Percentiles rank a stretch among this genome's conserved stretches.
These are phyloP conservation scores for Eurystomus glaucurus DNA, from an alignment of 2,797 vertebrate genomes.

Conservation along the genomic window DNA sequence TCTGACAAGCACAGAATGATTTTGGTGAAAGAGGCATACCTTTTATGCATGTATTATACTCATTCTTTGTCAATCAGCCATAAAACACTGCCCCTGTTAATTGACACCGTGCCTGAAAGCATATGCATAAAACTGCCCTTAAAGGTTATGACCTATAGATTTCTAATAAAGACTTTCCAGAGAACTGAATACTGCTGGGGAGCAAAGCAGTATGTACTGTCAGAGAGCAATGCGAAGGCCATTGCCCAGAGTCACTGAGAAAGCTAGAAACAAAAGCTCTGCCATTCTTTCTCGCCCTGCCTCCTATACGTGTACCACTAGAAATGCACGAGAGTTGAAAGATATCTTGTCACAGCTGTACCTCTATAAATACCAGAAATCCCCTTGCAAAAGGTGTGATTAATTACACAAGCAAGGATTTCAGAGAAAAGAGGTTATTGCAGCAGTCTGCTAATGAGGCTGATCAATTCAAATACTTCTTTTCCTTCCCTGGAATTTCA, in stretches of 20 bases:
- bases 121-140: not conserved
- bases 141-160: not conserved
- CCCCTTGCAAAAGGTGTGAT: not conserved
- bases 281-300: not conserved
- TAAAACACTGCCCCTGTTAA: not conserved
- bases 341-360: not conserved
- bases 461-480: conserved; percentile 65
- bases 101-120: rapidly evolving
- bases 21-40: not conserved
- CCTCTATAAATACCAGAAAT: not conserved
- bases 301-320: not conserved
- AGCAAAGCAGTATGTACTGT: not conserved
- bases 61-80: not conserved
- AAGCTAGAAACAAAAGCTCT: not conserved
- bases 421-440: conserved; percentile 3
- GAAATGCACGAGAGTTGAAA: not conserved
- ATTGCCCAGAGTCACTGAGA: not conserved
- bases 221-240: not conserved
- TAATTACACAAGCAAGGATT: conserved; percentile 34
- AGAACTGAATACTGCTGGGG: not conserved
- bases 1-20: not conserved
- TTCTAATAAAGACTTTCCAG: not conserved
- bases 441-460: conserved; percentile 59
- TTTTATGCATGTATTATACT: no score
- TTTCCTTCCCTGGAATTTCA: conserved; percentile 35